A percentile compares a stretch with the other conserved stretches of the same genome.
phyloP scores from a whole-genome alignment of 2,888 invertebrate genomes.

The Taenaris catops region DNA sequence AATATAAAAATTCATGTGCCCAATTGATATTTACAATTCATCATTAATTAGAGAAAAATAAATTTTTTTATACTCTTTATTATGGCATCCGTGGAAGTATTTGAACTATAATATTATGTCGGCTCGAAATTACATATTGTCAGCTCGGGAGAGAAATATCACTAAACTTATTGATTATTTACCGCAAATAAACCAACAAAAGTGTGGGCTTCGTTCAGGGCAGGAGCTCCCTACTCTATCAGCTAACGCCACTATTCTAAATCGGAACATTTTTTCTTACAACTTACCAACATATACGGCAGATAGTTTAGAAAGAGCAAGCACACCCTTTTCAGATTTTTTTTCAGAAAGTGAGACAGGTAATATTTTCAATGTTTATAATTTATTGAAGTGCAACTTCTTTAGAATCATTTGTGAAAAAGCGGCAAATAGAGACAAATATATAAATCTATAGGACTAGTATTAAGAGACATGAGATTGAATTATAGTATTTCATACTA shows the following conservation, averaged over 20 bases:
- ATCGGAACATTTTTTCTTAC: slow-evolving; percentile 60
- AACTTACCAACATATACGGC: slow-evolving; percentile 43
- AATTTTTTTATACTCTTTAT: background rate
- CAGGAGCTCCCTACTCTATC: slow-evolving; percentile 55
- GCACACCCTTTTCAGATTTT: slow-evolving; percentile 67
- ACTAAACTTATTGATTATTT: slow-evolving; percentile 60
- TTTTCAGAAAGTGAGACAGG: slow-evolving; percentile 70
- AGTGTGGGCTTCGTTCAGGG: slow-evolving; percentile 45
- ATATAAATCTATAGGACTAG: too few relatives aligned
- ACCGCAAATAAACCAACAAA: slow-evolving; percentile 60
- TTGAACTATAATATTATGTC: slow-evolving; percentile 53
- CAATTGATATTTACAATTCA: too few relatives aligned
- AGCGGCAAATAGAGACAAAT: too few relatives aligned
- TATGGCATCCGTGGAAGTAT: background rate
- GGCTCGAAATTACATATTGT: slow-evolving; percentile 58
- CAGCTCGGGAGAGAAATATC: slow-evolving; percentile 59
- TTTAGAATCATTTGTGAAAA: too few relatives aligned
- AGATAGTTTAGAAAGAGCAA: slow-evolving; percentile 49
- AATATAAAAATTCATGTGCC: too few relatives aligned
- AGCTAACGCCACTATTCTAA: slow-evolving; percentile 48
- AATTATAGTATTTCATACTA: too few relatives aligned
- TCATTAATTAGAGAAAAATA: slow-evolving; percentile 2
- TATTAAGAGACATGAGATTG: too few relatives aligned
- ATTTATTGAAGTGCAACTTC: too few relatives aligned
- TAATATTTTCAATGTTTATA: too few relatives aligned